Percentiles rank a stretch among this genome's conserved stretches.
Conservation (phyloP, 2,888 invertebrate species). For the Hofmannophila pseudospretella region DNA sequence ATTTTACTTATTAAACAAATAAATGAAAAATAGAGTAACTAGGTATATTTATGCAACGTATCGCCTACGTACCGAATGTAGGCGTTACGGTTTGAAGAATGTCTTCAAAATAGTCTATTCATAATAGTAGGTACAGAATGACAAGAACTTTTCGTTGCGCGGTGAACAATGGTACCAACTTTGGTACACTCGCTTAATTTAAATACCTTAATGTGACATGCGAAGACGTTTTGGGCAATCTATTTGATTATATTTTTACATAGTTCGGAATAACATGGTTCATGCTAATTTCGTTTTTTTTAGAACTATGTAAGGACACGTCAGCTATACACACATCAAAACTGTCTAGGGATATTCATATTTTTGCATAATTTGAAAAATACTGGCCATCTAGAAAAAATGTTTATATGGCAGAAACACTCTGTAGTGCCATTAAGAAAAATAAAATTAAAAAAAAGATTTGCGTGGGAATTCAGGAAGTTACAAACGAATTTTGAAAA, state of each 20-base stretch:
- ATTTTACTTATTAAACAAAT: too few relatives aligned
- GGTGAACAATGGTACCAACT: slow-evolving; percentile 14
- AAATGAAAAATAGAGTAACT: not conserved
- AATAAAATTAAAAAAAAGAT: too few relatives aligned
- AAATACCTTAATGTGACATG: slow-evolving; percentile 25
- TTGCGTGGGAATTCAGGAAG: too few relatives aligned
- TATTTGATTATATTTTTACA: slow-evolving; percentile 39
- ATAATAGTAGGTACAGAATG: slow-evolving; percentile 17
- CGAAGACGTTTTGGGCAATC: slow-evolving; percentile 26
- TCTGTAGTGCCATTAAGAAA: too few relatives aligned
- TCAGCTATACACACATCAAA: too few relatives aligned
- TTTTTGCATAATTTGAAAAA: too few relatives aligned
- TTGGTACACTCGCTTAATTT: slow-evolving; percentile 20
- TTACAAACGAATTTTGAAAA: too few relatives aligned
- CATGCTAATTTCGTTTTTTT: slow-evolving; percentile 18
- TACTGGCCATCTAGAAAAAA: too few relatives aligned
- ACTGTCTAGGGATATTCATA: too few relatives aligned
- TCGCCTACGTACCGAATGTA: not conserved
- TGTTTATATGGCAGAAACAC: too few relatives aligned
- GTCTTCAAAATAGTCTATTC: slow-evolving; percentile 18
- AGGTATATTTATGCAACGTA: not conserved
- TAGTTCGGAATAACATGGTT: slow-evolving; percentile 21
- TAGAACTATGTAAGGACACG: too few relatives aligned
- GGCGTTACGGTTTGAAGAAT: slow-evolving; percentile 8
- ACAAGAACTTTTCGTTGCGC: slow-evolving; percentile 20